Base-by-base conservation (phyloP, 2,888 invertebrate genomes). In the Phrixothrix hirtus region DNA sequence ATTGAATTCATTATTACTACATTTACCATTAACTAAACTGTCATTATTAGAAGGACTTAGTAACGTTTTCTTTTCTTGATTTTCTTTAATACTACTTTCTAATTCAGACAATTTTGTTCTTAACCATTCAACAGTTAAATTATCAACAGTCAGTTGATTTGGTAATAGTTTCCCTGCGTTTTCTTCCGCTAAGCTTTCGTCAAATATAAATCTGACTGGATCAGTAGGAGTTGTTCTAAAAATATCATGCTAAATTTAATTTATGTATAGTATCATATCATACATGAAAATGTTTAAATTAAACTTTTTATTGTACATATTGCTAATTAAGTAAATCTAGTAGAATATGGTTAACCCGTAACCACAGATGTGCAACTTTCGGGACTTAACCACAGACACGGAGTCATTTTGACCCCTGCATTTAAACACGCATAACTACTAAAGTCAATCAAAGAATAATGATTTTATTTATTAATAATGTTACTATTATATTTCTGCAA, bases 91-190 rank as follows among this genome's bases (percentile, higher is more conserved):
- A n/a, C 85, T 81, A n/a, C 79, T 73, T 74, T 93, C 93, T 56
- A 93, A 74, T 63, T 93, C 92, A 10, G 80, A 81, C 44, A 92
- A 77, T 69, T 89, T 89, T 59, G 86, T 87, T 65, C 91, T 84
- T 47, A 96, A 76, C 87, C 90, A 90, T 68, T 95, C 95, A 27
- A 92, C 87, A 0, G 95, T 96, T 17, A 95, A 81, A 74, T 95
- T 95, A 75, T 96, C 95, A 0, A 95, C 91, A 0, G 94, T 92
- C 59, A 96, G 74, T 69, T 89, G 88, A 77, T 92, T 92, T n/a
- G 91, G 88, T 65, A 87, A 83, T 38, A 94, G 80, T 74, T 89
- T 90, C 5, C 94, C 93, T 39, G 89, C 89, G 42, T 92, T 91
- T 66, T 94, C 92, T 67, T 93, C 91, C 25, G 94, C 88, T 53